Evolutionary conservation across 2,797 vertebrate species (phyloP), one percentile per base, ranked within the genome.

Genomic region (Hyperoplus lanceolatus): DNA sequence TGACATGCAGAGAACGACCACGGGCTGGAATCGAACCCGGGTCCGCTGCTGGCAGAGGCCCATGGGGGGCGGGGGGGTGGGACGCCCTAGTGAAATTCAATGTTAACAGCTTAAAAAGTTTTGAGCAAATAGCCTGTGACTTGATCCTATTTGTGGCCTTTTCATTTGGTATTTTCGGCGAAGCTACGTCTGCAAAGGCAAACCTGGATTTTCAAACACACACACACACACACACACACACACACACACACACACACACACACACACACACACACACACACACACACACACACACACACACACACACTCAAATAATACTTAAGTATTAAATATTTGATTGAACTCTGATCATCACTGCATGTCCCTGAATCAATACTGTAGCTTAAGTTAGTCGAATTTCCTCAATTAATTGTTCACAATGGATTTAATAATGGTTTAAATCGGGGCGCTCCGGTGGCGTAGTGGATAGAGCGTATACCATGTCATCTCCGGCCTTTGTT

Each of bases 61-160:
- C 2, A 29, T 29, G 29, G 29, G 29, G 29, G 29, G n/a, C n/a
- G n/a, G n/a, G n/a, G n/a, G n/a, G n/a, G n/a, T n/a, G 29, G 29
- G 29, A 29, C 29, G 29, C 29, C 29, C 29, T 29, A 29, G 29
- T 29, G 21, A 49, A 54, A 21, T 43, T 75, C 18, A 38, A 60
- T 72, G 41, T 56, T 77, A 76, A 73, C 57, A n/a, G 21, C 45
- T 77, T 67, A 74, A 73, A 73, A 70, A 72, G 55, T 43, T 56
- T 65, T 55, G 1, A 46, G 57, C 43, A 4, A 61, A 58, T 15
- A 57, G 59, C 51, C 51, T 54, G 63, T 11, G 58, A 72, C 45
- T 4, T 11, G 39, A 68, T 12, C 7, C 2, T 41, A 16, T 61
- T 61, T 63, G 68, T 57, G 65, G 64, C 38, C 48, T 62, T 60